Evolutionary conservation across 2,797 vertebrate species (phyloP), one percentile per base, ranked within the genome.

Genomic region (Taeniopygia guttata): DNA sequence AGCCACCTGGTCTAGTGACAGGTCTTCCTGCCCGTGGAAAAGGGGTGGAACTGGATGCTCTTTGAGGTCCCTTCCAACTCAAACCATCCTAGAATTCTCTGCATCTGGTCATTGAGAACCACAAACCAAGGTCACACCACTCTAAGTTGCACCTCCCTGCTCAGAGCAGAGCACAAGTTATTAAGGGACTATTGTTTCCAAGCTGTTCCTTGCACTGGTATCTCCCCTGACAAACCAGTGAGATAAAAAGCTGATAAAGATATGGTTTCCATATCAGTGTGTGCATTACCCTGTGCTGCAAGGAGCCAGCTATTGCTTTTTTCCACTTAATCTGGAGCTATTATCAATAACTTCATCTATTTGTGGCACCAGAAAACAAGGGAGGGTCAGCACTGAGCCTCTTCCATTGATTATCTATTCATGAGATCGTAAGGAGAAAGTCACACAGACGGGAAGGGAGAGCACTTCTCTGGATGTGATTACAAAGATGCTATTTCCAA

Each of bases 361-460:
- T 52, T 42, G 79, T n/a, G 19, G 43, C 72, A 67, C 25, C 4
- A 7, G 49, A 54, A 93, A 63, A 86, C 69, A 80, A 59, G 0
- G 0, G n/a, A 60, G 43, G 90, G 79, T 85, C 34, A 2, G 58
- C 42, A 69, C 11, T 1, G 7, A 73, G 56, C 45, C 46, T 88
- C 77, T 81, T 51, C 46, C 40, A 49, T 40, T 6, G 23, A 78
- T 87, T 87, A 78, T 64, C 81, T 81, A 49, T 78, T 84, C 70
- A 60, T 43, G 48, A 80, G 58, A 60, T 56, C 10, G 1, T 34
- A 45, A 76, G 64, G 34, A 74, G 87, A 69, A 70, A 88, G 73
- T 9, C 80, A 55, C 0, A 0, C 1, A 3, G 49, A 16, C 0
- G 0, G 51, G 10, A 89, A 59, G 45, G 62, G 67, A 84, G 52